A percentile compares a stretch with the other conserved stretches of the same genome.
Evolutionary conservation across 2,797 vertebrate genomes (phyloP).

Genomic region (Helostoma temminkii): DNA sequence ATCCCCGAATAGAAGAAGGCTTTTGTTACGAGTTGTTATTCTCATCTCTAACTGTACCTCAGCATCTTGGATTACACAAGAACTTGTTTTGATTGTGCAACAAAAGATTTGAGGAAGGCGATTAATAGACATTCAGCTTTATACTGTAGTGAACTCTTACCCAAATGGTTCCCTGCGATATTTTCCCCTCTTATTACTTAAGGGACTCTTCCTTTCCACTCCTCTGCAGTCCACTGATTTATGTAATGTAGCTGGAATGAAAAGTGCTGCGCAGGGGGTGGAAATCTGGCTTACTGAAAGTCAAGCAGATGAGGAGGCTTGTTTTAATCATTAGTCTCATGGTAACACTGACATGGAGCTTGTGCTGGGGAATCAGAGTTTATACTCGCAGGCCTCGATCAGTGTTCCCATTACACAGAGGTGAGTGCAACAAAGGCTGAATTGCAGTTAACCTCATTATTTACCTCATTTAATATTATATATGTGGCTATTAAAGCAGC

Average conservation of each 20-base stretch:
- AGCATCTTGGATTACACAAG: constrained; percentile 56
- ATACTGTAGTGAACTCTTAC: constrained; percentile 59
- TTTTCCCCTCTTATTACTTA: constrained; percentile 59
- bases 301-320: constrained; percentile 75
- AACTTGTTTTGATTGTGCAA: constrained; percentile 72
- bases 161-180: constrained; percentile 58
- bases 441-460: constrained; percentile 33
- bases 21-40: constrained; percentile 27
- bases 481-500: constrained; percentile 30
- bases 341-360: constrained; percentile 70
- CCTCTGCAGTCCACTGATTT: constrained; percentile 72
- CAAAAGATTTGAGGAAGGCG: constrained; percentile 46
- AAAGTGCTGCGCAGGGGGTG: constrained; percentile 76
- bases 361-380: constrained; percentile 53
- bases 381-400: constrained; percentile 41
- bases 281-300: constrained; percentile 73
- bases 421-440: constrained; percentile 29
- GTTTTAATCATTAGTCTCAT: constrained; percentile 82
- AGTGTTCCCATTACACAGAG: constrained; percentile 43
- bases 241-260: constrained; percentile 79
- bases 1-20: constrained; percentile 10
- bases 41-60: constrained; percentile 42
- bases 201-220: constrained; percentile 72
- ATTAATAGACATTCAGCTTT: constrained; percentile 57
- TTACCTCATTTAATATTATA: constrained; percentile 36